These are phyloP conservation scores for Isotomurus palustris DNA, from an alignment of 2,888 invertebrate species.

Conservation along the genomic window DNA sequence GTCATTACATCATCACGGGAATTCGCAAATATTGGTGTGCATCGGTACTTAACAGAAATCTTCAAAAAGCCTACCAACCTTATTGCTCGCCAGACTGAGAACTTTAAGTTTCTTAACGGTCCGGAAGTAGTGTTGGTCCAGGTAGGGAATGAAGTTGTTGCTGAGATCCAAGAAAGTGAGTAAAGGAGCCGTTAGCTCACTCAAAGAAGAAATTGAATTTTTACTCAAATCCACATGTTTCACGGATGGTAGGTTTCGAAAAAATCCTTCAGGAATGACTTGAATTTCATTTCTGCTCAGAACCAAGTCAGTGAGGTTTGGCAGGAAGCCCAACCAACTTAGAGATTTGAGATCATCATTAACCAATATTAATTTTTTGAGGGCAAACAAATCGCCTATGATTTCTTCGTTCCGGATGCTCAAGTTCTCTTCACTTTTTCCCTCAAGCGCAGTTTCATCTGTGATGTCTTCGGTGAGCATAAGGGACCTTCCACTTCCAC, in stretches of 20 bases:
- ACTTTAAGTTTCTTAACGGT: slow-evolving; percentile 32
- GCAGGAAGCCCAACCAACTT: slow-evolving; percentile 32
- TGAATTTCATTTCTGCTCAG: slow-evolving; percentile 33
- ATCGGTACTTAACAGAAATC: no score
- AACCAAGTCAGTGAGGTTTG: slow-evolving; percentile 33
- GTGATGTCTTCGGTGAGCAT: background rate
- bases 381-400: slow-evolving; percentile 31
- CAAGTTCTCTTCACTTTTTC: background rate
- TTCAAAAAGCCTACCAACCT: no score
- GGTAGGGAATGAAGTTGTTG: slow-evolving; percentile 29
- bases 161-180: slow-evolving; percentile 31
- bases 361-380: slow-evolving; percentile 32
- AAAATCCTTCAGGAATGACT: slow-evolving; percentile 33
- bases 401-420: slow-evolving; percentile 10
- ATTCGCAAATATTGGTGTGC: no score
- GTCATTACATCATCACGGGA: background rate
- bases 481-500: no score
- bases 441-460: background rate
- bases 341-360: slow-evolving; percentile 36
- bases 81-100: slow-evolving; percentile 33
- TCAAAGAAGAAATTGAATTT: slow-evolving; percentile 33
- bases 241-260: slow-evolving; percentile 24
- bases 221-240: slow-evolving; percentile 30
- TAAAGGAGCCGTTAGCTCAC: slow-evolving; percentile 21
- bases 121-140: slow-evolving; percentile 26